These are phyloP conservation scores for Pseudomugil tenellus DNA, from an alignment of 2,797 vertebrate genomes.

Conservation along the genomic window DNA sequence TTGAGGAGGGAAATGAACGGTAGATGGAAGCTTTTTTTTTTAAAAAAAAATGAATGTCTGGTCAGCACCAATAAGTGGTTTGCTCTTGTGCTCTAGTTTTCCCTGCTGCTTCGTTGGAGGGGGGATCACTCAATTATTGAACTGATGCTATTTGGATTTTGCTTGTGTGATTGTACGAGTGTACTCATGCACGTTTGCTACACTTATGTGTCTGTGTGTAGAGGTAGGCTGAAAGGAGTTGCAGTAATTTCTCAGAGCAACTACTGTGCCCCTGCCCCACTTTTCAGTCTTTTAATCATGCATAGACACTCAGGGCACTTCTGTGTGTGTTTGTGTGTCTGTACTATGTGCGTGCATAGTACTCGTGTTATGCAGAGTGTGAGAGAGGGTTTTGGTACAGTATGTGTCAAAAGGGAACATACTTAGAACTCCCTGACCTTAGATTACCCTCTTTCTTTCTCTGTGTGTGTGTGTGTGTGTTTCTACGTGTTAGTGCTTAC, in stretches of 20 bases:
- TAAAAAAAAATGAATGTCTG: conserved; percentile 19
- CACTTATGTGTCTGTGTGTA: conserved; percentile 26
- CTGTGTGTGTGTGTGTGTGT: conserved; percentile 14
- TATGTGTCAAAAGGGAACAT: conserved; percentile 57
- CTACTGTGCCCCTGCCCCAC: conserved; percentile 68
- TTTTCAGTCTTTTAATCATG: conserved; percentile 78
- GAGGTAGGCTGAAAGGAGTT: conserved; percentile 48
- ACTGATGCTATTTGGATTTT: conserved; percentile 21
- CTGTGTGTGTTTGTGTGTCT: conserved; percentile 23
- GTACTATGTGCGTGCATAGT: conserved; percentile 28
- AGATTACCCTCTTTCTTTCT: conserved; percentile 30
- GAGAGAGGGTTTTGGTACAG: conserved; percentile 52
- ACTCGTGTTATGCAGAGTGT: conserved; percentile 44
- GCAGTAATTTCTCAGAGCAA: conserved; percentile 62
- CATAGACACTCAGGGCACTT: conserved; percentile 68
- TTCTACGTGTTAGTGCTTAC: conserved; percentile 15
- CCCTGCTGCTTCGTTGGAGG: conserved; percentile 38
- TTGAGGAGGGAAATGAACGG: conserved; percentile 7
- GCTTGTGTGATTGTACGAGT: conserved; percentile 11
- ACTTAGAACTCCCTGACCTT: conserved; percentile 55
- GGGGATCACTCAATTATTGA: conserved; percentile 61
- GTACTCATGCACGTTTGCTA: conserved; percentile 25
- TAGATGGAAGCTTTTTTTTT: too few species aligned
- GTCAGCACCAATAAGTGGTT: conserved; percentile 36
- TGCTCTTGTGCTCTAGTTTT: conserved; percentile 20